phyloP scores from a whole-genome alignment of 2,113 vertebrate genomes.

The Xenus cinereus region DNA sequence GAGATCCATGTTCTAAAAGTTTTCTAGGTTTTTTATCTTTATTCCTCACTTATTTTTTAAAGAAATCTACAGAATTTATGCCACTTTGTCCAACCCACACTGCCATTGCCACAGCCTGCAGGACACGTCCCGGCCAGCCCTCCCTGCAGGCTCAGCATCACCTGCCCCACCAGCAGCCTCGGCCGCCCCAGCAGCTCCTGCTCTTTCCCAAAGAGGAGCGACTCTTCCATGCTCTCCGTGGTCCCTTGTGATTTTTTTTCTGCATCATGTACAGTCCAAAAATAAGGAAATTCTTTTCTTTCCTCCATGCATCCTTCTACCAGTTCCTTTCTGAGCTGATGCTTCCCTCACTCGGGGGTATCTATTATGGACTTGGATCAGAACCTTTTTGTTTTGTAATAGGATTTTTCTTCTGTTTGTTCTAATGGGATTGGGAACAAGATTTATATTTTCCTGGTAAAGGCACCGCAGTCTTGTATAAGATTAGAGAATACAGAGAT shows the following conservation, averaged over 20 bases:
- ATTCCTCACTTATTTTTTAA: background rate
- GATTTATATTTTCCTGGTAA: background rate
- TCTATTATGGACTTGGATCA: background rate
- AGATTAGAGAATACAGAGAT: background rate
- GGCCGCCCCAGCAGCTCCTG: background rate
- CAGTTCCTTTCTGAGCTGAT: background rate
- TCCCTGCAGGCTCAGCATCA: background rate
- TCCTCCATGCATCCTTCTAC: background rate
- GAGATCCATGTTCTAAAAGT: background rate
- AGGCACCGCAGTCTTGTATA: background rate
- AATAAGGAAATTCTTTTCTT: background rate
- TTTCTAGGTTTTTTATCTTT: background rate
- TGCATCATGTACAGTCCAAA: background rate
- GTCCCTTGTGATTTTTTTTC: background rate
- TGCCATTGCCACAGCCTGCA: fast-evolving
- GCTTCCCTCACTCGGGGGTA: background rate
- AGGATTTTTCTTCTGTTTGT: background rate
- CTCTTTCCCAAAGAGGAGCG: background rate
- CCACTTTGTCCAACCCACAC: background rate
- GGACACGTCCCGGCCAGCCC: fast-evolving
- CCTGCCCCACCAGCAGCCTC: background rate
- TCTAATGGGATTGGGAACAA: background rate
- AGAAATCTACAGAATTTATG: fast-evolving
- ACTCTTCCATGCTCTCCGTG: fast-evolving
- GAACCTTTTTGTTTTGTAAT: background rate